A percentile compares a stretch with the other conserved stretches of the same genome.
phyloP scores from a whole-genome alignment of 2,113 vertebrate species.

The Erinaceus europaeus region DNA sequence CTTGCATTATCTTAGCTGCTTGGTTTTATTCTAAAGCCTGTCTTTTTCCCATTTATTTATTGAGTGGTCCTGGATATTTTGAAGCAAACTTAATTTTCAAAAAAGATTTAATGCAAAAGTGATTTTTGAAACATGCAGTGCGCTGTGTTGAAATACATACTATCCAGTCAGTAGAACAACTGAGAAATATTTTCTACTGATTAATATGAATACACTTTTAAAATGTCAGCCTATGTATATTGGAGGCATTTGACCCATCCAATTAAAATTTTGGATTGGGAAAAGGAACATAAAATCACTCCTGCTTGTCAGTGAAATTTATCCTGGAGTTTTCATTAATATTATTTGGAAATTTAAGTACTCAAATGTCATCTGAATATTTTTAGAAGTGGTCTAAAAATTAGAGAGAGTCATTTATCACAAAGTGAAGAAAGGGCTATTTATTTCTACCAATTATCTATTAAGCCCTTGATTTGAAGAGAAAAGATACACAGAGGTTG shows the following conservation, averaged over 20 bases:
- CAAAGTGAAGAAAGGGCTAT: background rate
- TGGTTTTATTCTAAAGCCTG: conserved; percentile 26
- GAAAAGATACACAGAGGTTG: background rate
- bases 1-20: background rate
- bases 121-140: background rate
- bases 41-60: conserved; percentile 5
- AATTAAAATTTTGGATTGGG: conserved; percentile 16
- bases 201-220: background rate
- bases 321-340: conserved; percentile 21
- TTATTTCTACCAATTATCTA: background rate
- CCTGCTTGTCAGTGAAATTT: conserved; percentile 11
- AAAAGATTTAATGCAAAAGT: background rate
- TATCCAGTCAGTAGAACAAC: background rate
- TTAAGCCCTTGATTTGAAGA: background rate
- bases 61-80: background rate
- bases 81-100: background rate
- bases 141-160: background rate
- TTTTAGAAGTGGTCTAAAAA: conserved; percentile 34
- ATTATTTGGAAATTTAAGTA: conserved; percentile 23
- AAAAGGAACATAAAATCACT: conserved; percentile 28
- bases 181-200: background rate
- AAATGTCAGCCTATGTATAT: conserved; percentile 10
- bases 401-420: conserved; percentile 11
- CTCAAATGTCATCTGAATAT: background rate
- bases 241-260: background rate